A percentile compares a stretch with the other conserved stretches of the same genome.
These are phyloP conservation scores for Hylyphantes graminicola DNA, from an alignment of 1,140 invertebrate genomes.

Conservation along the genomic window DNA sequence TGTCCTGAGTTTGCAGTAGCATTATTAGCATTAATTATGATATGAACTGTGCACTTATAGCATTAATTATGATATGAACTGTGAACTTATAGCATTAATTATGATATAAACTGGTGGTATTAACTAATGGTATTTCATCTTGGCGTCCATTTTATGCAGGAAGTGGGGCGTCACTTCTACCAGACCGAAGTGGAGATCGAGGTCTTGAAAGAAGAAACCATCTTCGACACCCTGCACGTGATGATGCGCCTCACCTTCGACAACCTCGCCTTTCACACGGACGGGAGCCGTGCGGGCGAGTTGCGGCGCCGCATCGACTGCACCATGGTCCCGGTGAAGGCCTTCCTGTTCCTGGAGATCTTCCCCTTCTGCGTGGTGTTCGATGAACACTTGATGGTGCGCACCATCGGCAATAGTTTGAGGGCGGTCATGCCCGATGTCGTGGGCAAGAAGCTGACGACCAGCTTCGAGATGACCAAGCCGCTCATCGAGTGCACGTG, in stretches of 20 bases:
- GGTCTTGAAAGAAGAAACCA: constrained; percentile 84
- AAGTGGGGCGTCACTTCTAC: constrained; percentile 91
- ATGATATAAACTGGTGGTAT: too few species aligned
- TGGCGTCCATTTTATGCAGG: constrained; percentile 25
- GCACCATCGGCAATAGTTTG: constrained; percentile 89
- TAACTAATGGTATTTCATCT: too few species aligned
- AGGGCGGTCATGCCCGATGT: constrained; percentile 72
- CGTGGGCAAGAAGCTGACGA: constrained; percentile 75
- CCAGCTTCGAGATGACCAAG: constrained; percentile 89
- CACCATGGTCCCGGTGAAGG: constrained; percentile 66
- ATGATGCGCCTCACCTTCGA: constrained; percentile 94
- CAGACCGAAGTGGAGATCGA: constrained; percentile 93
- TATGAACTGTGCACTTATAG: too few species aligned
- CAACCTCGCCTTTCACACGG: constrained; percentile 79
- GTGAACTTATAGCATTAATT: too few species aligned
- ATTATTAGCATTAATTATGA: too few species aligned
- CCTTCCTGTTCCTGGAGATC: constrained; percentile 87
- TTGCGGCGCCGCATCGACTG: constrained; percentile 61
- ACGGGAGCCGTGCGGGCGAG: neutral
- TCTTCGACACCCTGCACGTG: constrained; percentile 92
- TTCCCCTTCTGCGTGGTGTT: constrained; percentile 98
- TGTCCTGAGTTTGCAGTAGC: too few species aligned
- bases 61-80: too few species aligned
- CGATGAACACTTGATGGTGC: constrained; percentile 90
- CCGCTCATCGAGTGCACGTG: constrained; percentile 95